Conservation (phyloP, 2,797 vertebrate genomes). For the Cygnus olor region DNA sequence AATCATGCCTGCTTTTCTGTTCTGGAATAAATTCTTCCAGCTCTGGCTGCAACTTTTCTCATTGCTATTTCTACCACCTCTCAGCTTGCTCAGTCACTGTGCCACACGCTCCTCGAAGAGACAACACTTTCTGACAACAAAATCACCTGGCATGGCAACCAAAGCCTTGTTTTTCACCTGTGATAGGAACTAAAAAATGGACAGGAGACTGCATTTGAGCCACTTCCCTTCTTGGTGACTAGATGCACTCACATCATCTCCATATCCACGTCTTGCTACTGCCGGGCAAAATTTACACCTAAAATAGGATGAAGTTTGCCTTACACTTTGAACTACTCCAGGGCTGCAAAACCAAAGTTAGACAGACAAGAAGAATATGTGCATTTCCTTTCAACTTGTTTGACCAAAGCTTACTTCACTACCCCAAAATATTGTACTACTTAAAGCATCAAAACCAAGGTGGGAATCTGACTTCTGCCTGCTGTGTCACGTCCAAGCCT, state of each 20-base stretch:
- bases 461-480: not conserved
- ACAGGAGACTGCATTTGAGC: constrained; percentile 14
- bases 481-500: not conserved
- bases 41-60: not conserved
- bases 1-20: not conserved
- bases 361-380: not conserved
- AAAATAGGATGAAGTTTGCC: not conserved
- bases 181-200: not conserved
- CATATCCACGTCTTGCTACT: not conserved
- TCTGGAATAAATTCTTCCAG: constrained; percentile 14
- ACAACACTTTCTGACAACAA: constrained; percentile 37
- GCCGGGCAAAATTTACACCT: not conserved
- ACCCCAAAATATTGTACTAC: not conserved
- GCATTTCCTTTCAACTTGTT: not conserved
- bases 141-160: not conserved
- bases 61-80: not conserved
- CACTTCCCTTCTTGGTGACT: constrained; percentile 38
- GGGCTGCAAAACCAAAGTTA: not conserved
- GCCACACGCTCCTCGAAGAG: not conserved
- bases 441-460: constrained; percentile 7
- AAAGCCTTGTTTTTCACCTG: constrained; percentile 22
- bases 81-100: not conserved
- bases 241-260: not conserved
- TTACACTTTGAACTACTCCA: not conserved
- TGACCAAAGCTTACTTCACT: not conserved